These are phyloP conservation scores for Phymorhynchus buccinoides DNA, from an alignment of 1,140 invertebrate genomes.

Conservation along the genomic window DNA sequence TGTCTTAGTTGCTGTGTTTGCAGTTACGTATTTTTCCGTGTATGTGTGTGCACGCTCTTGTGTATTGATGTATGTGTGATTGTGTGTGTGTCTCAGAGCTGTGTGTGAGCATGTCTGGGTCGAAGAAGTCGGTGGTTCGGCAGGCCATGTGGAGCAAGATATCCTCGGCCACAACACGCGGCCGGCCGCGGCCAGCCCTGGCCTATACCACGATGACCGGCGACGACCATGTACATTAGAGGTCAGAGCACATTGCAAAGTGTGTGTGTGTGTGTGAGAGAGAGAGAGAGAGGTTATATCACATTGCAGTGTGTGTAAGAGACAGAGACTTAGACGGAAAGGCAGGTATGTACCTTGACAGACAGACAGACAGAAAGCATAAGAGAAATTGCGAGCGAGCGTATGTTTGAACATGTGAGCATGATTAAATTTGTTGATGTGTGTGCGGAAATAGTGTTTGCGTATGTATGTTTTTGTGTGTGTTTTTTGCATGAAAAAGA, in stretches of 20 bases:
- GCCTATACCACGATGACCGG: background rate
- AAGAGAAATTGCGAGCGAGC: no score
- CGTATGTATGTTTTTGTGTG: no score
- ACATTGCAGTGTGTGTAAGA: no score
- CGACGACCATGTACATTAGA: background rate
- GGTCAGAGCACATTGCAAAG: background rate
- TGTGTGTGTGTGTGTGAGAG: slow-evolving; percentile 21
- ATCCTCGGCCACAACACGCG: slow-evolving; percentile 28
- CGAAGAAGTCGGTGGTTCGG: slow-evolving; percentile 10
- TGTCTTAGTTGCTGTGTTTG: background rate
- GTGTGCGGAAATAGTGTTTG: no score
- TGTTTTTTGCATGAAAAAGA: background rate
- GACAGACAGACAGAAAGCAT: no score
- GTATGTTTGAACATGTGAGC: no score
- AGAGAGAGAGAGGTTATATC: no score
- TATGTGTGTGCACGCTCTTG: background rate
- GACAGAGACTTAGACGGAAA: no score
- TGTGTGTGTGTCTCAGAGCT: slow-evolving; percentile 16
- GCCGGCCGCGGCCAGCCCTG: background rate
- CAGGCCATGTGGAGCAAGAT: slow-evolving; percentile 37
- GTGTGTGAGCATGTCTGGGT: background rate
- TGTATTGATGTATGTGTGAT: background rate
- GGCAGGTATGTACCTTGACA: no score
- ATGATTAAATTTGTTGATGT: no score
- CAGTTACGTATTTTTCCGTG: background rate